Conservation (phyloP, 2,797 vertebrate genomes). For the Oryzias sinensis region DNA sequence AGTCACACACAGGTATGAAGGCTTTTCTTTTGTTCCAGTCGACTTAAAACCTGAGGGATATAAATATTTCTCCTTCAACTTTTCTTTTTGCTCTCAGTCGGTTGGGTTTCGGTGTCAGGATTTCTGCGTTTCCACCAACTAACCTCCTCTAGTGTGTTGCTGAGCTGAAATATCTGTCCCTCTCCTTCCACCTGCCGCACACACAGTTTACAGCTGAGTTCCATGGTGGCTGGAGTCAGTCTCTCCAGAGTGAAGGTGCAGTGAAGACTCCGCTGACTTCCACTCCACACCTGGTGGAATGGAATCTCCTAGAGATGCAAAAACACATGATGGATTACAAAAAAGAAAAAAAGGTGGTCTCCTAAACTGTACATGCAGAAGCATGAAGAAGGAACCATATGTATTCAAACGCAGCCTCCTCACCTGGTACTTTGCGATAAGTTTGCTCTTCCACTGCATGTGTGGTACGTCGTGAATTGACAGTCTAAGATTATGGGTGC, state of each 20-base stretch:
- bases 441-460: conserved; percentile 96
- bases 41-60: too few species aligned
- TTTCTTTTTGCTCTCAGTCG: background rate
- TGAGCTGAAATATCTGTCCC: conserved; percentile 97
- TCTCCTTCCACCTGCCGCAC: conserved; percentile 97
- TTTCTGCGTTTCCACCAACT: conserved; percentile 9
- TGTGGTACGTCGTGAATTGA: conserved; percentile 93
- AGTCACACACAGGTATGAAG: too few species aligned
- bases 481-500: conserved; percentile 94
- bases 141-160: conserved; percentile 91
- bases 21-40: too few species aligned
- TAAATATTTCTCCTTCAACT: too few species aligned
- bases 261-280: conserved; percentile 90
- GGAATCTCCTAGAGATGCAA: conserved; percentile 83
- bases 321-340: background rate
- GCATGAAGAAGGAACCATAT: too few species aligned
- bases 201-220: conserved; percentile 93
- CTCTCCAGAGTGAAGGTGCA: conserved; percentile 96
- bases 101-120: background rate
- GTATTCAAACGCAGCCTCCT: conserved; percentile 6
- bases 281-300: conserved; percentile 95
- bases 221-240: conserved; percentile 85
- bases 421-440: conserved; percentile 91
- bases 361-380: too few species aligned
- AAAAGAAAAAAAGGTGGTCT: too few species aligned